Percentiles rank a stretch among this genome's conserved stretches.
Conservation (phyloP, 2,113 vertebrate genomes). For the Myocastor coypus region DNA sequence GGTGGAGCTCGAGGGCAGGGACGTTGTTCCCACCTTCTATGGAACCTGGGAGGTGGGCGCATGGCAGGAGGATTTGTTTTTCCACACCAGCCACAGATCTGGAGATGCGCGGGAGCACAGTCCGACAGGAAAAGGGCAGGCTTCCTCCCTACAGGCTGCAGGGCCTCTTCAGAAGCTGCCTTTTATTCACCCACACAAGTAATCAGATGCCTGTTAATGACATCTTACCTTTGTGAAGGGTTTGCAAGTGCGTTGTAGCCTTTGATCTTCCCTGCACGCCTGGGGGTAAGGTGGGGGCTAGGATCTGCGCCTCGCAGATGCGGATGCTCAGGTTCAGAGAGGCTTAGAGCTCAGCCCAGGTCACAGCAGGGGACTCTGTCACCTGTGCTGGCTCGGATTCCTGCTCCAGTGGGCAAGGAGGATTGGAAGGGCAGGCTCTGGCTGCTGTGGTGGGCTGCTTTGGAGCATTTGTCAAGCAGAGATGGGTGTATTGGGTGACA, state of each 20-base stretch:
- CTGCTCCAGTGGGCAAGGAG: background rate
- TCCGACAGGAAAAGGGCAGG: background rate
- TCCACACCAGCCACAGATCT: background rate
- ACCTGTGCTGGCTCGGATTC: background rate
- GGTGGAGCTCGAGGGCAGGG: background rate
- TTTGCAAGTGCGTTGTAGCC: background rate
- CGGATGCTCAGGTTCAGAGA: background rate
- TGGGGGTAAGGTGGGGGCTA: background rate
- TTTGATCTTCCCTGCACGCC: background rate
- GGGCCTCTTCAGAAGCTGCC: background rate
- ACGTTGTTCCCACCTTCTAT: fast-evolving
- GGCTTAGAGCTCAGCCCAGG: background rate
- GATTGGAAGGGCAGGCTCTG: fast-evolving
- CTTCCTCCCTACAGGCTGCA: background rate
- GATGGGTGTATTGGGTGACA: background rate
- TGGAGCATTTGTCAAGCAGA: background rate
- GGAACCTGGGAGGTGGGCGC: background rate
- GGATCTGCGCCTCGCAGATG: background rate
- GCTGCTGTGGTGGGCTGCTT: background rate
- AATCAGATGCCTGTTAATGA: background rate
- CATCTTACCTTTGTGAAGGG: background rate
- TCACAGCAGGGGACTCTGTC: background rate
- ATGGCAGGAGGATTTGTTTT: background rate
- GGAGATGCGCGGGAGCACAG: background rate
- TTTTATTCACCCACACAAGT: background rate